Base-by-base conservation (phyloP, 2,113 vertebrate species). In the Sardina pilchardus region DNA sequence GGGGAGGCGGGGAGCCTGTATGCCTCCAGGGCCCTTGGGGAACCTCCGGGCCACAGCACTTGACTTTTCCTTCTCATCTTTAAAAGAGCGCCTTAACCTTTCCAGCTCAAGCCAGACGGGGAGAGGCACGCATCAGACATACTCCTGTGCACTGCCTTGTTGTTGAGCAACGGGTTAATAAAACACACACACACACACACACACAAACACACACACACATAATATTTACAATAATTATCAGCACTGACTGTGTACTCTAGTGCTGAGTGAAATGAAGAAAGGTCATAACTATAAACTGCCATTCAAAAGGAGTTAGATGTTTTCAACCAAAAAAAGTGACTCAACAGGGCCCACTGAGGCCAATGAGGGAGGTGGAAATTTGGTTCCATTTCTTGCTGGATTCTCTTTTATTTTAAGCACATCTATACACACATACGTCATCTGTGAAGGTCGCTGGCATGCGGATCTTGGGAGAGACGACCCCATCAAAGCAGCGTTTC, bases 41-140 rank as follows among this genome's bases (percentile, higher is more conserved):
- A 90, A 91, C 94, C 91, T 53, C 88, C 91, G 93, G 93, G 92
- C 89, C 86, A n/a, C 87, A 87, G 92, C 93, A 92, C 94, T 94
- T 95, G 93, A 94, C 94, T 94, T 95, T 94, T 94, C 14, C 85
- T 88, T 92, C 92, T 89, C 90, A 89, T 91, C 90, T 94, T 93
- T 93, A 91, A 75, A 93, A 92, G 92, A 93, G 93, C 90, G 90
- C 92, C 92, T 94, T 94, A 94, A 93, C 94, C 92, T 94, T 94
- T 94, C 88, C 89, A 48, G 75, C 90, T 90, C 89, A 12, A 26
- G 21, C 30, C 67, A 75, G 67, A 75, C 67, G 36, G 67, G 67
- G 26, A 12, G 26, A 16, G 67, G 26, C 67, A 75, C 12, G 1
- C 14, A 34, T 34, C 30, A 75, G 26, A 75, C 30, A 14, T 30